phyloP scores from a whole-genome alignment of 1,140 invertebrate species.

The Gonioctena quinquepunctata region DNA sequence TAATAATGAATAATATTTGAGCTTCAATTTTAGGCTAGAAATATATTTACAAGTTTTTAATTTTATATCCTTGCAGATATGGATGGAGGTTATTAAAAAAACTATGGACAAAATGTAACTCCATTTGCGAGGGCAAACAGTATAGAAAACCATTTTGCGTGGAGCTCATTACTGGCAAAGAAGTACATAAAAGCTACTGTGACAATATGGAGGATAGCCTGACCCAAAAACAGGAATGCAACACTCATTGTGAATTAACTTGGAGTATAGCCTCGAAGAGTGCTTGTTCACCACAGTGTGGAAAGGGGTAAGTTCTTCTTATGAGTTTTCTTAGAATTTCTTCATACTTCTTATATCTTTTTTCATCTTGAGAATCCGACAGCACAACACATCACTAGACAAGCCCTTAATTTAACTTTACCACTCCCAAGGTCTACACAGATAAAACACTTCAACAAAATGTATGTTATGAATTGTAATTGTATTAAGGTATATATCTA shows the following conservation, averaged over 20 bases:
- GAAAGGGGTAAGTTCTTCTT: constrained; percentile 41
- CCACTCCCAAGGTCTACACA: too few relatives aligned
- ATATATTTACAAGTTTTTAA: too few relatives aligned
- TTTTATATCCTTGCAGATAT: constrained; percentile 55
- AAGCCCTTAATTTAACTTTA: too few relatives aligned
- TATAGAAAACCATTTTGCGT: constrained; percentile 42
- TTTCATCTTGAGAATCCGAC: too few relatives aligned
- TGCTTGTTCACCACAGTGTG: constrained; percentile 48
- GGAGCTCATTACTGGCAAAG: constrained; percentile 34
- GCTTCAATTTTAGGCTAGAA: too few relatives aligned
- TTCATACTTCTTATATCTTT: too few relatives aligned
- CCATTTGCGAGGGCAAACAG: constrained; percentile 61
- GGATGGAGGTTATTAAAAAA: constrained; percentile 63
- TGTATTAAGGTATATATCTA: too few relatives aligned
- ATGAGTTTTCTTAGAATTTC: too few relatives aligned
- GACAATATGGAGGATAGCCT: constrained; percentile 33
- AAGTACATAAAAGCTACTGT: constrained; percentile 37
- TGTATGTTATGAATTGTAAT: too few relatives aligned
- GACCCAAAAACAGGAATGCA: constrained; percentile 46
- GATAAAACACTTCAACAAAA: too few relatives aligned
- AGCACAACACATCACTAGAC: too few relatives aligned
- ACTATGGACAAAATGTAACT: constrained; percentile 65
- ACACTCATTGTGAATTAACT: constrained; percentile 46
- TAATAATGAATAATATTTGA: too few relatives aligned
- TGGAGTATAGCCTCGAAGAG: constrained; percentile 43